Conservation (phyloP, 2,113 vertebrate species). For the Coryphaenoides rupestris region DNA sequence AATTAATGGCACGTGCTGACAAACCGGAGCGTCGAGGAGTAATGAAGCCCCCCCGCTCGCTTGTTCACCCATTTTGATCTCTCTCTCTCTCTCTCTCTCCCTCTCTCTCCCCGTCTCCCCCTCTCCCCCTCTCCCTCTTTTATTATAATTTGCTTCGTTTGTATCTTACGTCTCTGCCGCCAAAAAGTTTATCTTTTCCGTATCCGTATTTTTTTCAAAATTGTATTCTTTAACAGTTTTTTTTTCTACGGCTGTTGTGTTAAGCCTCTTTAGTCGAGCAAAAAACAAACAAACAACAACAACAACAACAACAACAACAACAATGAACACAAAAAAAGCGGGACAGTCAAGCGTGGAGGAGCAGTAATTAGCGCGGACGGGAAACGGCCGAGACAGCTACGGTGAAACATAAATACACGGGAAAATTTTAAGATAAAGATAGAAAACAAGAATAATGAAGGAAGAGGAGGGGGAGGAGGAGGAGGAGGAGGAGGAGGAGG, state of each 20-base stretch:
- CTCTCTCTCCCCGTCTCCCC: neutral
- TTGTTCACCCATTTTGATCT: neutral
- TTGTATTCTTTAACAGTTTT: neutral
- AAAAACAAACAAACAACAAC: neutral
- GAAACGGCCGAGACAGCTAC: constrained; percentile 17
- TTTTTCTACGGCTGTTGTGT: constrained; percentile 6
- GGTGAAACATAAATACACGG: constrained; percentile 8
- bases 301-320: too few species aligned
- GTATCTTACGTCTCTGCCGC: too few species aligned
- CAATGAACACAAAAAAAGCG: constrained; percentile 34
- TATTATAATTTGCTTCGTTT: too few species aligned
- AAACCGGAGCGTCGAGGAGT: constrained; percentile 7
- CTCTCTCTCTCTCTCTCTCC: neutral
- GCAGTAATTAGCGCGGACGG: constrained; percentile 40
- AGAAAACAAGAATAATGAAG: neutral
- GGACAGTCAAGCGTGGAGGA: constrained; percentile 31
- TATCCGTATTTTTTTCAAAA: too few species aligned
- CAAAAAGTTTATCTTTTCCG: neutral
- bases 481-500: constrained; percentile 1
- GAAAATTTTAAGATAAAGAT: constrained; percentile 3
- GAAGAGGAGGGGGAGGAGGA: constrained; percentile 8
- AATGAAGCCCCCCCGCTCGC: neutral
- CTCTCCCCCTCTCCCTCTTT: neutral
- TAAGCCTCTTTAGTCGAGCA: constrained; percentile 24
- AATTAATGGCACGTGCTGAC: constrained; percentile 17